Conservation (phyloP, 2,888 invertebrate genomes). For the Cryptophagus acutangulus region DNA sequence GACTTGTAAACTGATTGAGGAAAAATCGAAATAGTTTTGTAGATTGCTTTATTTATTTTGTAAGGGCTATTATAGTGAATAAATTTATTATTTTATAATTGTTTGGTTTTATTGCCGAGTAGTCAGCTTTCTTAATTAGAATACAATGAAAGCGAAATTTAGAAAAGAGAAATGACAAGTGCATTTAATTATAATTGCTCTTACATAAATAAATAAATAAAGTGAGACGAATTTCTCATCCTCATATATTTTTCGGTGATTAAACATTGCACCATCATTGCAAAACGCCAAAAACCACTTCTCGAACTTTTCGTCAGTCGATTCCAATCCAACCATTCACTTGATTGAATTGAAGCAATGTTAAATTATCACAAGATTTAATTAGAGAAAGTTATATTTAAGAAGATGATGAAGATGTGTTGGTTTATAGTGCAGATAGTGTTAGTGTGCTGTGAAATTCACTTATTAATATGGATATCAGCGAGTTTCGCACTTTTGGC, state of each 20-base stretch:
- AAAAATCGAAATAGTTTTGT: slow-evolving; percentile 31
- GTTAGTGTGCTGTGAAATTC: not conserved
- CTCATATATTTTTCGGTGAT: no score
- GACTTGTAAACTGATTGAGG: slow-evolving; percentile 26
- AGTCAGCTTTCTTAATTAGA: no score
- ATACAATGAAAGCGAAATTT: no score
- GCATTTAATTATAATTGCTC: no score
- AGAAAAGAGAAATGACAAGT: no score
- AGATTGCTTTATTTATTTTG: not conserved
- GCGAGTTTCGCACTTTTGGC: slow-evolving; percentile 76
- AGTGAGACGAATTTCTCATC: no score
- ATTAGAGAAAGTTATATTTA: slow-evolving; percentile 5
- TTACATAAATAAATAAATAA: no score
- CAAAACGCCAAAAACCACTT: not conserved
- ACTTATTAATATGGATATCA: slow-evolving; percentile 59
- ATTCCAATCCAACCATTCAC: not conserved
- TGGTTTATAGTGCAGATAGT: slow-evolving; percentile 1
- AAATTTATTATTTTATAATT: not conserved
- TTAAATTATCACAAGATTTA: not conserved
- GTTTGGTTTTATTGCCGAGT: no score
- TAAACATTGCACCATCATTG: no score
- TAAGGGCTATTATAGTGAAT: not conserved
- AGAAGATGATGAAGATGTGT: slow-evolving; percentile 3
- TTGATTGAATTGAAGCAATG: not conserved
- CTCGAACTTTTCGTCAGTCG: not conserved